Evolutionary conservation across 1,140 invertebrate species (phyloP).

Genomic region (Temnothorax curvispinosus): DNA sequence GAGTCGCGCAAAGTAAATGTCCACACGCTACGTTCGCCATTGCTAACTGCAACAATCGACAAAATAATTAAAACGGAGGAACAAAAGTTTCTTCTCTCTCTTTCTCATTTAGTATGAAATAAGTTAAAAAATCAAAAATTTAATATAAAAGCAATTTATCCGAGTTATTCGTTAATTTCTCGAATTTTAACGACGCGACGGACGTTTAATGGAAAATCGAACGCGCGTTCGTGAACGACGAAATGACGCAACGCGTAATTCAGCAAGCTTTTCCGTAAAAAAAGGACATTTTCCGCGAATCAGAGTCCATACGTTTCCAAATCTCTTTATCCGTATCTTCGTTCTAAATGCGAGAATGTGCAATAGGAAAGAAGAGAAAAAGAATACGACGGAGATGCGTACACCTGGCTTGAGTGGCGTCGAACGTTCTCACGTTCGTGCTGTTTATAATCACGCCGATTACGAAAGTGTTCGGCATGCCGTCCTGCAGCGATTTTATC

Average conservation of each 20-base stretch:
- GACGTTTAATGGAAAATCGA: neutral
- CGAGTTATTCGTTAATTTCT: neutral
- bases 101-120: neutral
- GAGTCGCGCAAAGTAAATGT: slow-evolving; percentile 90
- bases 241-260: neutral
- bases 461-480: slow-evolving; percentile 81
- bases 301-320: neutral
- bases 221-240: neutral
- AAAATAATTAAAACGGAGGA: neutral
- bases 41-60: slow-evolving; percentile 71
- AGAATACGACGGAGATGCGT: slow-evolving; percentile 43
- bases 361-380: neutral
- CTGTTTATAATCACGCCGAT: slow-evolving; percentile 82
- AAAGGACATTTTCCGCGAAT: neutral
- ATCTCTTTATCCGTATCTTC: neutral
- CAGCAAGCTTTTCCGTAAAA: neutral
- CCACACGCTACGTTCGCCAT: slow-evolving; percentile 87
- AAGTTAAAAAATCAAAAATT: neutral
- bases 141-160: neutral
- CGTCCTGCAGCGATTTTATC: slow-evolving; percentile 76
- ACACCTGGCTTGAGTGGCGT: slow-evolving; percentile 77
- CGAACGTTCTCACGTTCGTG: slow-evolving; percentile 80
- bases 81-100: neutral
- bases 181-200: neutral
- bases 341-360: neutral